Percentiles rank a stretch among this genome's conserved stretches.
Conservation (phyloP, 2,888 invertebrate species). For the Pammene fasciana region DNA sequence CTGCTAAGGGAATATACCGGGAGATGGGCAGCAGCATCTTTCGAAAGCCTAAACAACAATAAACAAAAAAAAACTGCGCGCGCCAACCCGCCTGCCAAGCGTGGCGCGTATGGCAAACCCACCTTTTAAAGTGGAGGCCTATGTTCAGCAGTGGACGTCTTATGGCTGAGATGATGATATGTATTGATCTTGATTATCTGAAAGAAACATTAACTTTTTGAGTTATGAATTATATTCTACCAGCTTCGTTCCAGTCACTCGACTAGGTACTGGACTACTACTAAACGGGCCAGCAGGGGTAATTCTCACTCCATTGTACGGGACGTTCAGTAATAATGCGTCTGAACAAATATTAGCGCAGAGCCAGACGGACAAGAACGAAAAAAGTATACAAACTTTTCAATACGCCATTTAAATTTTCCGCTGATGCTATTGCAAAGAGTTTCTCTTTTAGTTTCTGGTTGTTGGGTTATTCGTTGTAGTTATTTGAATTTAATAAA, state of each 20-base stretch:
- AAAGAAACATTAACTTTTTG: no score
- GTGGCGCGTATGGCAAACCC: no score
- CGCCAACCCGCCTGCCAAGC: no score
- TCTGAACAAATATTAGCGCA: constrained; percentile 77
- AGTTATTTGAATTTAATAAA: neutral
- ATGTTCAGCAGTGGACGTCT: no score
- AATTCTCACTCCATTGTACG: constrained; percentile 70
- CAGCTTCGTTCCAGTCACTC: neutral
- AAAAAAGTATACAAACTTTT: constrained; percentile 57
- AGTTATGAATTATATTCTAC: neutral
- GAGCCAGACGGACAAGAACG: constrained; percentile 67
- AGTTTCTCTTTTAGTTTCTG: constrained; percentile 6
- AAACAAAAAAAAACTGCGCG: no score
- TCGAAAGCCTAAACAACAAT: no score
- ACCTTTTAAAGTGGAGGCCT: no score
- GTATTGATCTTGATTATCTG: no score
- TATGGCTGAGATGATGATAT: no score
- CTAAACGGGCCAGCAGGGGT: constrained; percentile 54
- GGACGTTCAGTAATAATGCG: constrained; percentile 74
- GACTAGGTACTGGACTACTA: constrained; percentile 25
- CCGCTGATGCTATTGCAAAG: constrained; percentile 19
- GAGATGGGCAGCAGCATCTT: no score
- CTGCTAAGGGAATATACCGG: no score
- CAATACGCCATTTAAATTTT: constrained; percentile 31
- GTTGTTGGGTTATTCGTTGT: constrained; percentile 2